phyloP scores from a whole-genome alignment of 2,797 vertebrate genomes.

The Hyperoplus lanceolatus region DNA sequence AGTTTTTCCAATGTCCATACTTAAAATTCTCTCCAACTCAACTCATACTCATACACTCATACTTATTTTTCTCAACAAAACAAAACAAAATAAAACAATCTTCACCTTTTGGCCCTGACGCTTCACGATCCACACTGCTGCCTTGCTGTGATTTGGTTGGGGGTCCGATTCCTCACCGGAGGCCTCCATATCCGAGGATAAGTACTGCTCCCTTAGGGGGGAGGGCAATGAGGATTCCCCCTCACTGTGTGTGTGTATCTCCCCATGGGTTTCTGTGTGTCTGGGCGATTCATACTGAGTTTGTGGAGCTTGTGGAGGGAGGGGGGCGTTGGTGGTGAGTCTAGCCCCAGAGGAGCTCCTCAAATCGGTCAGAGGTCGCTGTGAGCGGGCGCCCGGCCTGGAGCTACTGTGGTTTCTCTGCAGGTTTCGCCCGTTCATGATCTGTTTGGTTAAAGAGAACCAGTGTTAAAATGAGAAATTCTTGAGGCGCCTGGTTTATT shows the following conservation, averaged over 20 bases:
- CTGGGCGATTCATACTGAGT: conserved; percentile 22
- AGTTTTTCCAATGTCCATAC: no score
- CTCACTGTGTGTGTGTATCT: conserved; percentile 55
- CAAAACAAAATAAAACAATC: not conserved
- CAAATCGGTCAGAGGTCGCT: conserved; percentile 59
- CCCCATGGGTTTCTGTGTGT: conserved; percentile 34
- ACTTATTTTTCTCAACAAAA: not conserved
- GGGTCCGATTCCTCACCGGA: conserved; percentile 76
- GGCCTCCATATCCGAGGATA: conserved; percentile 69
- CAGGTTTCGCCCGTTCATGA: conserved; percentile 76
- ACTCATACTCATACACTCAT: not conserved
- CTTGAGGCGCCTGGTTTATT: not conserved
- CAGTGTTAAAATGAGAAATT: not conserved
- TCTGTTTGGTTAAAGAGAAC: conserved; percentile 42
- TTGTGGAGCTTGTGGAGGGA: conserved; percentile 22
- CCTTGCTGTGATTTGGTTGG: conserved; percentile 40
- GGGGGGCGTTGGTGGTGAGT: conserved; percentile 43
- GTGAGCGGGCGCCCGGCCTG: conserved; percentile 36
- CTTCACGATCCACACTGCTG: conserved; percentile 65
- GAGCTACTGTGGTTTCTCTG: conserved; percentile 53
- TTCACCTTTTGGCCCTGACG: conserved; percentile 59
- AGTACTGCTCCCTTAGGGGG: conserved; percentile 60
- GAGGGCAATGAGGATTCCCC: conserved; percentile 76
- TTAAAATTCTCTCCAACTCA: not conserved
- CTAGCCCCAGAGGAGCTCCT: conserved; percentile 81